Evolutionary conservation across 2,888 invertebrate species (phyloP).

Genomic region (Mesochorus sp.): DNA sequence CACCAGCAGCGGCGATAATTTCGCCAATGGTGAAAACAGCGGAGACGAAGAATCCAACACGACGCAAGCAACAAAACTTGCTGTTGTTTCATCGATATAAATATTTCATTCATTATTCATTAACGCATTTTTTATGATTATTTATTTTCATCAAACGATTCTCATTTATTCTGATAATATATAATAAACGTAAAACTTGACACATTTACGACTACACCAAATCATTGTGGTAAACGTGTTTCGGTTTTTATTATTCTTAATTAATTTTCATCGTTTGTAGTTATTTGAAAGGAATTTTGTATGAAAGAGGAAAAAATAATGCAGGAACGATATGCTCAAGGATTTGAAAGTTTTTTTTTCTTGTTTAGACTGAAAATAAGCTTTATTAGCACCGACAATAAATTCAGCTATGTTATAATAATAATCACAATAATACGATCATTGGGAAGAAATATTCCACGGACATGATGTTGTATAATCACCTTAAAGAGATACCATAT

Average conservation of each 20-base stretch:
- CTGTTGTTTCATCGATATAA: neutral
- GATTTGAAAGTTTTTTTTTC: neutral
- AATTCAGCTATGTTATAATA: conserved; percentile 18
- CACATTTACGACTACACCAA: no score
- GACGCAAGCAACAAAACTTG: neutral
- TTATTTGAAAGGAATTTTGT: neutral
- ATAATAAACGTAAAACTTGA: no score
- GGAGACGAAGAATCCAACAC: conserved; percentile 2
- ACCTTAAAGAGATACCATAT: no score
- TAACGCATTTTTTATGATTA: neutral
- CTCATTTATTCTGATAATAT: no score
- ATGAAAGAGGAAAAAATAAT: neutral
- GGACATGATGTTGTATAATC: no score
- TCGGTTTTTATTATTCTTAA: neutral
- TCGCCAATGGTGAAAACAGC: neutral
- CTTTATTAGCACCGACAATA: conserved; percentile 41
- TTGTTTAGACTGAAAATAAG: conserved; percentile 52
- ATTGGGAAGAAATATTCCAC: conserved; percentile 15
- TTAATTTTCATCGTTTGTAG: neutral
- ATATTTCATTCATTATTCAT: neutral
- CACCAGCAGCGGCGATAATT: conserved; percentile 7
- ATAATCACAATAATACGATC: neutral
- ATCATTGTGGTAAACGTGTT: no score
- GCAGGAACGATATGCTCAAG: neutral
- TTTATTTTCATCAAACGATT: no score